These are phyloP conservation scores for Lottia gigantea DNA, from an alignment of 2,888 invertebrate species.

Conservation along the genomic window DNA sequence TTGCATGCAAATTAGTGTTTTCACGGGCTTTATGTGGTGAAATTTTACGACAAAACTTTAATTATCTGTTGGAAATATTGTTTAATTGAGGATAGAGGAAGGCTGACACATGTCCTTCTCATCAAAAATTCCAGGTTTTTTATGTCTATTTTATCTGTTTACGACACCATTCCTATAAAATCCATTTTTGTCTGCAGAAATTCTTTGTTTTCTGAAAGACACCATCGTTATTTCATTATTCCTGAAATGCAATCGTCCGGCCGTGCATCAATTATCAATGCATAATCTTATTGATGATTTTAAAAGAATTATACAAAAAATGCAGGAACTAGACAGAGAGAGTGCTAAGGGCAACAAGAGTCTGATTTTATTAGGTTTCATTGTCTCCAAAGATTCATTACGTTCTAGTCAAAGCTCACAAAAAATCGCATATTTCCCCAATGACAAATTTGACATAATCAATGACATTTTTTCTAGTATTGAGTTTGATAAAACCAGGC, in stretches of 20 bases:
- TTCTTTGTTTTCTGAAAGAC: constrained; percentile 9
- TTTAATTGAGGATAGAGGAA: no score
- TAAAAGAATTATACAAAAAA: neutral
- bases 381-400: constrained; percentile 10
- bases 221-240: constrained; percentile 6
- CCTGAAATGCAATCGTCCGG: neutral
- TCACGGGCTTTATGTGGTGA: no score
- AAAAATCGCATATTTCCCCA: constrained; percentile 4
- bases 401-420: neutral
- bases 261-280: neutral
- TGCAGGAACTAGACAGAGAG: neutral
- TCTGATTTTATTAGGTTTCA: constrained; percentile 5
- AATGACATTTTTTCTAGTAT: neutral
- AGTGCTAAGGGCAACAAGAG: neutral
- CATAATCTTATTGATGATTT: neutral
- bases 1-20: no score
- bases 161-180: no score
- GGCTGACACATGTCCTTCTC: no score
- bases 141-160: no score
- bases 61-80: no score
- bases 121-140: no score
- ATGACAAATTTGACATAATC: neutral
- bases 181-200: neutral
- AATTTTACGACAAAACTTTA: no score
- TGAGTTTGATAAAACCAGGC: no score